Evolutionary conservation across 1,140 invertebrate species (phyloP), one percentile per base, ranked within the genome.

Genomic region (Pentalonia nigronervosa): DNA sequence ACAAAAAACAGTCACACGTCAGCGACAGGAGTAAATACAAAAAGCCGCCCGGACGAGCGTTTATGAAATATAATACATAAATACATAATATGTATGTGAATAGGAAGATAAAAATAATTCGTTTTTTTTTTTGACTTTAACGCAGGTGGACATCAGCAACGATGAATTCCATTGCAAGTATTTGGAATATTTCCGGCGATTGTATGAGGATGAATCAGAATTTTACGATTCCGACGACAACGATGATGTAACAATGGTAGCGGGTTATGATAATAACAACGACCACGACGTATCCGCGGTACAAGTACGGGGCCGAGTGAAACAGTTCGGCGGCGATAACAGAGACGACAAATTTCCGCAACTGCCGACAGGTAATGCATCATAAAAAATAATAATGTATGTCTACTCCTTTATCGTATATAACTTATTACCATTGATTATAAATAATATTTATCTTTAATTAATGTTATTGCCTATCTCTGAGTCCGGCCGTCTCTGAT

Each of bases 131-230:
- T n/a, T 45, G 0, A 67, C 30, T 41, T 81, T 21, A 21, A 36
- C n/a, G 76, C 34, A 93, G 91, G 91, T 84, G 48, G 48, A 93
- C 34, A 93, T 93, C 50, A n/a, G 91, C 76, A 93, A 93, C 48
- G 81, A 93, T 14, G 91, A 93, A 56, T 93, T 93, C 91, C 91
- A 93, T 25, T 84, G 81, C 81, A 93, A 93, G 76, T 93, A 93
- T 86, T 86, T 93, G 81, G 91, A 93, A 86, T 93, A 93, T 86
- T 93, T 86, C 91, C 91, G 91, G 34, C 81, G 91, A 45, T 56
- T 93, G 76, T 86, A 86, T 7, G 81, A 23, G n/a, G 90, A 91
- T 41, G 89, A 45, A 45, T 67, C 89, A 45, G 36, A 60, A 45
- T 21, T 76, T 76, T 76, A 60, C 36, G 47, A 56, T 36, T 7